Base-by-base conservation (phyloP, 2,797 vertebrate genomes). In the Phalanger gymnotis region DNA sequence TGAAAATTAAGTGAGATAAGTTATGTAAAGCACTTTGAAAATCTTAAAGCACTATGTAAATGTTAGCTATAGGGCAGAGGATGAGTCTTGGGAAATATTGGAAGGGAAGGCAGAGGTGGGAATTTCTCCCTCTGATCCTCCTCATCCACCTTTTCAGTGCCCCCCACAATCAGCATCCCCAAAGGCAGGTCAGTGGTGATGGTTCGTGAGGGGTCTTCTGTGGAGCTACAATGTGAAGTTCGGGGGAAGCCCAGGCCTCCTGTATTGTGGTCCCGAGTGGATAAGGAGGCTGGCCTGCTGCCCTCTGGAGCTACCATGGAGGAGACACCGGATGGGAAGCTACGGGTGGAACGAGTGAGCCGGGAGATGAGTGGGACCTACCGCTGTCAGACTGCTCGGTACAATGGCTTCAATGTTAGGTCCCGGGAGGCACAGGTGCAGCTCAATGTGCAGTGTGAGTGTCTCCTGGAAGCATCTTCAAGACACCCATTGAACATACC, bases 361-460 rank as follows among this genome's bases (percentile, higher is more conserved):
- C 98, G 99, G 40, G 99, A 99, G 97, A 99, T 99, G 99, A 99
- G 99, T 2, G 99, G 99, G 13, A 94, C 98, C 6, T 99, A 99
- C 97, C 99, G 99, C 92, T 99, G 99, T 98, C 99, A 99, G 98
- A 99, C 99, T 0, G 99, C 99, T 34, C 99, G 99, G 4, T 99
- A 99, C 98, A 99, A 99, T 1, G 99, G 99, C 91, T 99, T 99
- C 52, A 99, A 99, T 99, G 99, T 99, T 98, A 99, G 99, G 92
- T 98, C 99, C 30, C 99, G 99, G 5, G 99, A 99, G 97, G 99
- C 99, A 11, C 98, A 99, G 96, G 99, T 99, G 98, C 99, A 99
- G 94, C 99, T 99, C 96, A 99, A 99, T 2, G 99, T 99, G 94
- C 99, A 99, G 97, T 99, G 99, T 99, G 98, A 99, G 99, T 99